Percentiles rank a stretch among this genome's conserved stretches.
These are phyloP conservation scores for Beroe ovata DNA, from an alignment of 37 sponge, comb jelly and placozoan genomes.

Conservation along the genomic window DNA sequence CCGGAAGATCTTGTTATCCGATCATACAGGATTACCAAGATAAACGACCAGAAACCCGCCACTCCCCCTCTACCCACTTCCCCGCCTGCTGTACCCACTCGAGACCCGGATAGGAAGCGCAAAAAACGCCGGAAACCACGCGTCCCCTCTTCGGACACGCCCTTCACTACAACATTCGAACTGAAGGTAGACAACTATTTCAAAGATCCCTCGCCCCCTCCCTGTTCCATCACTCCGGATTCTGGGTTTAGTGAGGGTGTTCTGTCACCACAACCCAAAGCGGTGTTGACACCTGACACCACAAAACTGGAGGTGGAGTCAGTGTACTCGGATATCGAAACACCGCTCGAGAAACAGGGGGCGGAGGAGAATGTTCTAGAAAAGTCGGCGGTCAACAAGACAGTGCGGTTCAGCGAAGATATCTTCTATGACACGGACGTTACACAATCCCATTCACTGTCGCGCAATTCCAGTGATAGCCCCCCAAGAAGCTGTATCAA, in stretches of 20 bases:
- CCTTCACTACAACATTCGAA: neutral
- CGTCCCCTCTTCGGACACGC: neutral
- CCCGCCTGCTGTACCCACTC: neutral
- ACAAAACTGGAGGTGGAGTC: neutral
- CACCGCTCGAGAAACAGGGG: neutral
- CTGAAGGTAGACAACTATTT: slow-evolving; percentile 43
- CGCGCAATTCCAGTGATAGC: neutral
- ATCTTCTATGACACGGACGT: slow-evolving; percentile 3
- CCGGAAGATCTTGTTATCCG: neutral
- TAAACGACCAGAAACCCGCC: neutral
- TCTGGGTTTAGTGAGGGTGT: slow-evolving; percentile 9
- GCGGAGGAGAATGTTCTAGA: neutral
- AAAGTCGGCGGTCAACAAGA: neutral
- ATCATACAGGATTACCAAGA: slow-evolving; percentile 13
- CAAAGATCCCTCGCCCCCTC: neutral
- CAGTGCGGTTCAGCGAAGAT: slow-evolving; percentile 23
- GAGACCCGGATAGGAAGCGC: neutral
- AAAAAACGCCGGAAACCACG: neutral
- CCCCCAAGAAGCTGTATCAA: slow-evolving; percentile 14
- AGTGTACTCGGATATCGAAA: neutral
- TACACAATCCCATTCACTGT: neutral
- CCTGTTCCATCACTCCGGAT: slow-evolving; percentile 14
- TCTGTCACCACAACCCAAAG: neutral
- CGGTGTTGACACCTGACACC: neutral
- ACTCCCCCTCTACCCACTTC: neutral